phyloP scores from a whole-genome alignment of 2,113 vertebrate species.

The Microcebus griseorufus region DNA sequence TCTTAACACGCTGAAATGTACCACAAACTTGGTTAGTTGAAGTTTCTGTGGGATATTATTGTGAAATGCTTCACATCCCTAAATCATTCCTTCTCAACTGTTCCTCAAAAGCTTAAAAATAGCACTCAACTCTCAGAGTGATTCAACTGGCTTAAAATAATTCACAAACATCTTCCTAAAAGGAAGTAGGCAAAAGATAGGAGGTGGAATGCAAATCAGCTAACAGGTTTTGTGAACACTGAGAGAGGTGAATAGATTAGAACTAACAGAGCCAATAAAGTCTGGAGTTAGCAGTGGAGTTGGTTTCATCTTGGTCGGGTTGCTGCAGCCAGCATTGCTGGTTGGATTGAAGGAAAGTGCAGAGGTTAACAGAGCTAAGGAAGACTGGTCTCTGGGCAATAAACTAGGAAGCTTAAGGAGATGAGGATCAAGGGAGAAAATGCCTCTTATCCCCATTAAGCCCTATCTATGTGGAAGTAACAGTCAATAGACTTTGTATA shows the following conservation, averaged over 20 bases:
- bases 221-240: constrained; percentile 54
- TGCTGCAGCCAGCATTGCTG: background rate
- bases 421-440: background rate
- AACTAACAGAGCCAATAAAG: background rate
- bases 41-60: constrained; percentile 46
- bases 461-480: background rate
- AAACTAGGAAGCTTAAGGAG: background rate
- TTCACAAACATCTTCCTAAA: constrained; percentile 69
- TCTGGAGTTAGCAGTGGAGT: background rate
- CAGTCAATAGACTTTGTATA: background rate
- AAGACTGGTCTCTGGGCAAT: background rate
- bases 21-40: background rate
- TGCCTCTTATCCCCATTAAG: background rate
- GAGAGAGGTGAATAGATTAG: constrained; percentile 1
- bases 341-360: background rate
- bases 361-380: background rate
- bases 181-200: constrained; percentile 43
- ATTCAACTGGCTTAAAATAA: constrained; percentile 73
- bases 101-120: constrained; percentile 71
- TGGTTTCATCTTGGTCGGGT: background rate
- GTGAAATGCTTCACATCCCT: constrained; percentile 45
- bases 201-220: constrained; percentile 52
- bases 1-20: background rate
- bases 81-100: constrained; percentile 52
- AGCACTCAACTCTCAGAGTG: constrained; percentile 53